A percentile compares a stretch with the other conserved stretches of the same genome.
Conservation (phyloP, 2,888 invertebrate species). For the Mesoligia furuncula region DNA sequence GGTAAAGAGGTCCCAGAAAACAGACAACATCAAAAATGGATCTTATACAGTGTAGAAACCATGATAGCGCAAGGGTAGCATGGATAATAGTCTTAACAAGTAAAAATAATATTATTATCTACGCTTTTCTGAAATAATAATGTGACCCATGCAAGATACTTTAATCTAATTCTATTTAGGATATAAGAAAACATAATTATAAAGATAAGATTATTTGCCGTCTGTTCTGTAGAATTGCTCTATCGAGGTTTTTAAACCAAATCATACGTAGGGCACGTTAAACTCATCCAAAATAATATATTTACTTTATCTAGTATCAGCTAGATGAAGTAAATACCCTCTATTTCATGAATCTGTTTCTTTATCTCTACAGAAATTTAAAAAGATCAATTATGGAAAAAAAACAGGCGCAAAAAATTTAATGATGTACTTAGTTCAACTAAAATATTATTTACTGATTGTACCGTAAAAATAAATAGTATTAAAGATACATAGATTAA, state of each 20-base stretch:
- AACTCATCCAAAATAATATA: background rate
- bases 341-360: background rate
- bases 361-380: background rate
- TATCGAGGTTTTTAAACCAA: conserved; percentile 1
- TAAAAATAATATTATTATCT: background rate
- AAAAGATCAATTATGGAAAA: background rate
- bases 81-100: background rate
- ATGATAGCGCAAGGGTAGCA: background rate
- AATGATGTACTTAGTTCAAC: background rate
- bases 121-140: background rate
- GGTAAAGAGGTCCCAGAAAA: background rate
- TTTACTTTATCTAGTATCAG: too few relatives aligned
- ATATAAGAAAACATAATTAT: background rate
- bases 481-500: background rate
- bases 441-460: background rate
- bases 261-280: background rate
- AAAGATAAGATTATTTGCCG: conserved; percentile 5
- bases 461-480: background rate
- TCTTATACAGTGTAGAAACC: background rate
- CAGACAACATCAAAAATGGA: too few relatives aligned
- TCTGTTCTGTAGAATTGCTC: background rate
- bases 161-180: background rate
- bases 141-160: background rate
- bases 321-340: background rate
- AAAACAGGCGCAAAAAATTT: background rate